Conservation (phyloP, 2,113 vertebrate genomes). For the Apteryx owenii region DNA sequence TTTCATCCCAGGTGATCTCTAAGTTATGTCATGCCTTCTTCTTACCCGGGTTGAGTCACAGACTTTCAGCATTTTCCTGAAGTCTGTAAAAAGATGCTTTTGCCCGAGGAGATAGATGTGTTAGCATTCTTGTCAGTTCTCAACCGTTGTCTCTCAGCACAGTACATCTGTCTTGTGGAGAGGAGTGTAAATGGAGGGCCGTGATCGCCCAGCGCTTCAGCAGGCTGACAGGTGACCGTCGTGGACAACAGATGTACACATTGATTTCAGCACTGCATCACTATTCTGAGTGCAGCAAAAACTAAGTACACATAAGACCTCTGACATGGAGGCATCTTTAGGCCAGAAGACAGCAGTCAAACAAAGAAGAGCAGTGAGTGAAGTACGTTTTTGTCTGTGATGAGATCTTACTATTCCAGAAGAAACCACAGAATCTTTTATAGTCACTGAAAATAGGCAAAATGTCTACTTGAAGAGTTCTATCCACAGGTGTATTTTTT, state of each 20-base stretch:
- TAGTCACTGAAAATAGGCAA: background rate
- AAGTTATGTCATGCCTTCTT: background rate
- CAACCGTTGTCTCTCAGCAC: background rate
- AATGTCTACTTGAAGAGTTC: background rate
- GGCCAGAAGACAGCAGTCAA: background rate
- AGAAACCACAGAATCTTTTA: background rate
- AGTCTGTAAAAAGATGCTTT: background rate
- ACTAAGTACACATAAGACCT: background rate
- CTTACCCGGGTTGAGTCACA: background rate
- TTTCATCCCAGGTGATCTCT: slow-evolving; percentile 12
- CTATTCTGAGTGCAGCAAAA: background rate
- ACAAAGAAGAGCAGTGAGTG: background rate
- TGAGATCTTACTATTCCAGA: background rate
- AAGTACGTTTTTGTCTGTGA: background rate
- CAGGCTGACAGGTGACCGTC: fast-evolving
- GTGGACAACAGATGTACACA: fast-evolving
- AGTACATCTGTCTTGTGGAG: background rate
- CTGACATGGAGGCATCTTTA: background rate
- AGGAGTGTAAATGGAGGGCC: background rate
- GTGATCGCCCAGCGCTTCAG: background rate
- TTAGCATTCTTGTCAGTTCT: background rate
- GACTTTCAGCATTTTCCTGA: background rate
- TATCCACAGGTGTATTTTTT: background rate
- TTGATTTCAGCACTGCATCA: background rate
- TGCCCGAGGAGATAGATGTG: background rate